phyloP scores from a whole-genome alignment of 2,888 invertebrate species.

The Pegoplata infirma region DNA sequence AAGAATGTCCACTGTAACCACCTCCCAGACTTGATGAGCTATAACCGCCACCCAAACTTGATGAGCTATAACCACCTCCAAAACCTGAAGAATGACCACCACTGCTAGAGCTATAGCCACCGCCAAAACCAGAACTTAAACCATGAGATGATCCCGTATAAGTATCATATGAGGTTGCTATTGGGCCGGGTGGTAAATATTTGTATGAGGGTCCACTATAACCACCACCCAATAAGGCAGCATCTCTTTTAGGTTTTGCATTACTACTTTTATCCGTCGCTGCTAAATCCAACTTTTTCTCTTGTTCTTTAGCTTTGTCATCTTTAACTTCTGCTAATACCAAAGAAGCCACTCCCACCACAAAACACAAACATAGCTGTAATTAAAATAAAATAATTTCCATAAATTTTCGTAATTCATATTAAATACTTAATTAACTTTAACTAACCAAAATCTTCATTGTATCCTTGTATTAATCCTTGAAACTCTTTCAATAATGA shows the following conservation, averaged over 20 bases:
- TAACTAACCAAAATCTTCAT: constrained; percentile 57
- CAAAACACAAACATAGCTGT: constrained; percentile 34
- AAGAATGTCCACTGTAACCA: constrained; percentile 13
- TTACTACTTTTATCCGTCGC: constrained; percentile 27
- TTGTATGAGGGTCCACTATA: constrained; percentile 73
- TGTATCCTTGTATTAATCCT: constrained; percentile 28
- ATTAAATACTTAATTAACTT: too few species aligned
- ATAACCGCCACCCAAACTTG: constrained; percentile 9
- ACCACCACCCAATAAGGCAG: constrained; percentile 64
- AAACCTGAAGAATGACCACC: constrained; percentile 54
- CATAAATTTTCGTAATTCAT: too few species aligned
- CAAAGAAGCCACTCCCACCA: constrained; percentile 31
- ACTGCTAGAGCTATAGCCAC: constrained; percentile 9
- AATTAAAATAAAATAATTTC: background rate
- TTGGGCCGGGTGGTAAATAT: constrained; percentile 69
- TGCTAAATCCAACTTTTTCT: constrained; percentile 2
- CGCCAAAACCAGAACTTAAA: constrained; percentile 13
- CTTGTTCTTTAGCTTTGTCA: constrained; percentile 51
- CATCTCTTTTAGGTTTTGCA: constrained; percentile 70
- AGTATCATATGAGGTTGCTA: constrained; percentile 23
- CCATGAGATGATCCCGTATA: constrained; percentile 51
- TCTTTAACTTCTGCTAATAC: constrained; percentile 38
- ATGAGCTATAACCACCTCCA: constrained; percentile 33
- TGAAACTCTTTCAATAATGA: constrained; percentile 6
- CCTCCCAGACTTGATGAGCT: background rate